Percentiles rank a stretch among this genome's conserved stretches.
These are phyloP conservation scores for Tipula lateralis DNA, from an alignment of 2,888 invertebrate species.

Conservation along the genomic window DNA sequence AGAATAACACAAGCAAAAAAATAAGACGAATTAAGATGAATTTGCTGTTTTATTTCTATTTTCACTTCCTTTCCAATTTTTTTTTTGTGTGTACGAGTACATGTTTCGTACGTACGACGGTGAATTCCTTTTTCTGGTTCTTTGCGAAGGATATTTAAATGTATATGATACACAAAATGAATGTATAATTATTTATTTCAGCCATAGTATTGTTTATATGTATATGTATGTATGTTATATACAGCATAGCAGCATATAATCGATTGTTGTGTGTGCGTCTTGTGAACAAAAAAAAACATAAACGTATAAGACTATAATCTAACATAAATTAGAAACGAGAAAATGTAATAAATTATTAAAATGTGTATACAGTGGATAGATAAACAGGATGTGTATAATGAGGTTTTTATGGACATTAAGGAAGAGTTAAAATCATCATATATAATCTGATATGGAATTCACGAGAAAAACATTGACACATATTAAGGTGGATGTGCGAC, in stretches of 20 bases:
- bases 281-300: neutral
- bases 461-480: neutral
- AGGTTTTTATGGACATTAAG: neutral
- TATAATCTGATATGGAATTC: neutral
- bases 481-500: neutral
- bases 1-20: neutral
- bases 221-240: neutral
- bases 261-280: neutral
- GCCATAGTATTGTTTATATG: neutral
- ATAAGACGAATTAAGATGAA: slow-evolving; percentile 24
- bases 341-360: slow-evolving; percentile 11
- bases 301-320: neutral
- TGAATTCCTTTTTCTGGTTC: neutral
- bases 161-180: slow-evolving; percentile 7
- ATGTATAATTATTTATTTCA: slow-evolving; percentile 9
- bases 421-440: neutral
- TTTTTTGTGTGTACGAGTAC: neutral
- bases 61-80: neutral
- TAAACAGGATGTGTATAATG: slow-evolving; percentile 11
- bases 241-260: neutral
- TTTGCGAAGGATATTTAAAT: neutral
- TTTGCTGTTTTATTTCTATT: slow-evolving; percentile 13
- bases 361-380: neutral
- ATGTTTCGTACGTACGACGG: neutral
- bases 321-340: slow-evolving; percentile 24